These are phyloP conservation scores for Halictus quadricinctus DNA, from an alignment of 2,888 invertebrate genomes.

Conservation along the genomic window DNA sequence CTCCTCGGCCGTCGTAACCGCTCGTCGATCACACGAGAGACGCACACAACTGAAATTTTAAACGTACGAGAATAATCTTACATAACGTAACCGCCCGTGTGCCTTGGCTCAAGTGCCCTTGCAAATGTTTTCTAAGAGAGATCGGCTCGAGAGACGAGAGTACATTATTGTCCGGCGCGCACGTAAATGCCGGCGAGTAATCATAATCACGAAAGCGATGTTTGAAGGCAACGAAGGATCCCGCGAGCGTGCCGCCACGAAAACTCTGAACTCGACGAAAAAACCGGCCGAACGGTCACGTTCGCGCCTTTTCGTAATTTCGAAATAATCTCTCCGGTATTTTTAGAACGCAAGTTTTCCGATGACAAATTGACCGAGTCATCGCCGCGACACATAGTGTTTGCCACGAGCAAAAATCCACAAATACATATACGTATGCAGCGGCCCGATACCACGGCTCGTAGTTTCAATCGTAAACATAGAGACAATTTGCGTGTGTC, in stretches of 20 bases:
- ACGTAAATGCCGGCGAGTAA: neutral
- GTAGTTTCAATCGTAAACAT: neutral
- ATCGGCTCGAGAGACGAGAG: neutral
- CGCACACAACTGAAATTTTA: constrained; percentile 10
- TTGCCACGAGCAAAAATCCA: neutral
- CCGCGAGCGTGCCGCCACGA: neutral
- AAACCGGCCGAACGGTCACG: neutral
- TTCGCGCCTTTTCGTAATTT: neutral
- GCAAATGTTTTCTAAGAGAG: constrained; percentile 44
- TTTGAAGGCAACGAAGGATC: neutral
- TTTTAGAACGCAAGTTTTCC: neutral
- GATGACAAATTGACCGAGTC: neutral
- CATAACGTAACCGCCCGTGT: constrained; percentile 47
- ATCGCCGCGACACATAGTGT: neutral
- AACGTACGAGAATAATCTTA: constrained; percentile 26
- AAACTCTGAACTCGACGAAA: neutral
- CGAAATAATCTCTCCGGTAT: neutral
- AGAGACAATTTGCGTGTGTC: neutral
- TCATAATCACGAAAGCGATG: neutral
- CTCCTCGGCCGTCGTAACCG: neutral
- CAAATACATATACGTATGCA: neutral
- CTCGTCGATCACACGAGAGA: neutral
- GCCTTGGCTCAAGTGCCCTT: constrained; percentile 70
- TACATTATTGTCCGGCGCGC: constrained; percentile 17
- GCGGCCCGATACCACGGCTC: neutral